Conservation (phyloP, 2,797 vertebrate genomes). For the Poecilia picta region DNA sequence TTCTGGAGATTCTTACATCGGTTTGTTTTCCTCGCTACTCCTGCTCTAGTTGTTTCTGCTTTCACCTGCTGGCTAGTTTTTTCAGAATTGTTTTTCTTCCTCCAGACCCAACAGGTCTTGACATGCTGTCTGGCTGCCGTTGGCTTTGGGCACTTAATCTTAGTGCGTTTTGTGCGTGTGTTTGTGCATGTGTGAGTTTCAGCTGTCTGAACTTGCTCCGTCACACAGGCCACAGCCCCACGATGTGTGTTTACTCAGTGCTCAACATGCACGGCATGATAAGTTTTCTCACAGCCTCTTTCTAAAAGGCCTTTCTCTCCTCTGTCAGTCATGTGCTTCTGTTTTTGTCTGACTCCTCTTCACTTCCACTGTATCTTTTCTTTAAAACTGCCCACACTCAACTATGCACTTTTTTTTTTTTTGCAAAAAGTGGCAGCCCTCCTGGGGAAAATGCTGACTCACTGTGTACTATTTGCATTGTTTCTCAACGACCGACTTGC, state of each 20-base stretch:
- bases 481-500: slow-evolving; percentile 7
- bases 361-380: slow-evolving; percentile 2
- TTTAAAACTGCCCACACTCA: neutral
- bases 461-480: slow-evolving; percentile 13
- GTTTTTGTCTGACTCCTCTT: slow-evolving; percentile 8
- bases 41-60: slow-evolving; percentile 35
- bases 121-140: slow-evolving; percentile 57
- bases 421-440: slow-evolving; percentile 19
- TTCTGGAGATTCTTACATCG: neutral
- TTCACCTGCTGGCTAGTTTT: slow-evolving; percentile 43
- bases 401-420: neutral
- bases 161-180: neutral
- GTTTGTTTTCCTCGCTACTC: neutral
- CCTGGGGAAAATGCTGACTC: slow-evolving; percentile 41
- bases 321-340: neutral
- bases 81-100: slow-evolving; percentile 48
- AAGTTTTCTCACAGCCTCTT: slow-evolving; percentile 15
- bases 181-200: slow-evolving; percentile 33
- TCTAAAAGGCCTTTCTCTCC: slow-evolving; percentile 8
- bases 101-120: slow-evolving; percentile 45
- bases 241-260: slow-evolving; percentile 54
- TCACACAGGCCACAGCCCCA: slow-evolving; percentile 30
- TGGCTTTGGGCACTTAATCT: slow-evolving; percentile 40
- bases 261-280: slow-evolving; percentile 32
- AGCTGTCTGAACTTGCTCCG: slow-evolving; percentile 44